Conservation (phyloP, 2,888 invertebrate species). For the Exephanes ischioxanthus region DNA sequence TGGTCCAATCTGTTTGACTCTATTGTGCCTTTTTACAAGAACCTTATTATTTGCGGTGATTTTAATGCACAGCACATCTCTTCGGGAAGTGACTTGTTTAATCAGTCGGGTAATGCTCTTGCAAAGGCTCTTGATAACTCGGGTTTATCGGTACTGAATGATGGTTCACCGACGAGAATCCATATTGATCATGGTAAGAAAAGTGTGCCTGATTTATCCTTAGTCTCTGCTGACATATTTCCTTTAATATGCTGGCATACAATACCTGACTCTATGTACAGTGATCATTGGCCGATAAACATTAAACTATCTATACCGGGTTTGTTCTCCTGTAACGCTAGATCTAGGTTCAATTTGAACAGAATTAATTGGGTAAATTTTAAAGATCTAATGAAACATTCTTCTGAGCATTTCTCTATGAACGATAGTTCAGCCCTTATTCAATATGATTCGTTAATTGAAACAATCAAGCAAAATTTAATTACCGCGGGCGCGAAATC, state of each 20-base stretch:
- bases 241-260: not conserved
- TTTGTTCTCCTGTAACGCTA: not conserved
- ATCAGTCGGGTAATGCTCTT: not conserved
- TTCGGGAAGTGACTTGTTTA: constrained; percentile 20
- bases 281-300: constrained; percentile 11
- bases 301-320: not conserved
- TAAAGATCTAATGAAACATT: not conserved
- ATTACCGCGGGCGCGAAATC: not conserved
- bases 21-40: not conserved
- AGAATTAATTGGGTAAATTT: not conserved
- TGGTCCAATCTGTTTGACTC: not conserved
- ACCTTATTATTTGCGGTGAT: constrained; percentile 28
- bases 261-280: not conserved
- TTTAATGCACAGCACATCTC: constrained; percentile 26
- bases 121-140: not conserved
- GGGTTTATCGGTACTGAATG: not conserved
- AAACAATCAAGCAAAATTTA: not conserved
- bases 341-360: not conserved
- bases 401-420: not conserved
- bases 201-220: constrained; percentile 10
- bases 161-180: not conserved
- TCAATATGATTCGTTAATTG: not conserved
- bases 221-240: not conserved
- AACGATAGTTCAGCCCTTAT: not conserved
- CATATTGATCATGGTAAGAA: not conserved